Evolutionary conservation across 2,797 vertebrate genomes (phyloP).

Genomic region (Zenarchopterus dispar): DNA sequence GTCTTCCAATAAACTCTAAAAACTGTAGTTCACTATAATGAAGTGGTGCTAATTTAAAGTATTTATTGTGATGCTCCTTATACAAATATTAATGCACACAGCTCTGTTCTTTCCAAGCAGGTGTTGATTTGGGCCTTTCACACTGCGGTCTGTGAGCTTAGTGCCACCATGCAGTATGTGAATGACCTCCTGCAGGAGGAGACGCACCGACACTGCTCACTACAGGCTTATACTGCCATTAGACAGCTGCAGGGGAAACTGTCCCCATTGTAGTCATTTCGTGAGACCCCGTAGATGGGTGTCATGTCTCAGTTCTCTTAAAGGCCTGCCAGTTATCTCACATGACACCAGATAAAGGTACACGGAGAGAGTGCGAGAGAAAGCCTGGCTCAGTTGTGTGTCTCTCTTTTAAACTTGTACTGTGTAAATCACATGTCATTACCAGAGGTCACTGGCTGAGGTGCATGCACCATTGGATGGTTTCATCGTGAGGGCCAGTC

Average conservation of each 20-base stretch:
- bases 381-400: constrained; percentile 43
- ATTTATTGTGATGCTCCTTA: constrained; percentile 21
- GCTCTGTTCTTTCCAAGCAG: constrained; percentile 58
- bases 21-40: background rate
- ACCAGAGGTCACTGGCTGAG: constrained; percentile 72
- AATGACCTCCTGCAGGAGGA: constrained; percentile 61
- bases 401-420: constrained; percentile 69
- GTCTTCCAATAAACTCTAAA: constrained; percentile 18
- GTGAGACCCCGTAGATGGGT: constrained; percentile 72
- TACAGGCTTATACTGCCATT: constrained; percentile 61
- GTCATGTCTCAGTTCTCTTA: constrained; percentile 65
- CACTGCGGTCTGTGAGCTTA: constrained; percentile 64
- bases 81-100: background rate
- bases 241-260: constrained; percentile 77
- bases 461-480: constrained; percentile 65
- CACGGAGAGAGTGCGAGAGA: constrained; percentile 20
- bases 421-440: constrained; percentile 82
- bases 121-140: constrained; percentile 74
- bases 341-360: constrained; percentile 71
- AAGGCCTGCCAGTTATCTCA: constrained; percentile 74
- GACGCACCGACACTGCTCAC: constrained; percentile 50
- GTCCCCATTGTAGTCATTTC: constrained; percentile 74
- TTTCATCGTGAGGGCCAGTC: constrained; percentile 53
- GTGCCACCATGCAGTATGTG: constrained; percentile 53
- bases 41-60: background rate